Evolutionary conservation across 2,888 invertebrate species (phyloP).

Genomic region (Chydorus sphaericus): DNA sequence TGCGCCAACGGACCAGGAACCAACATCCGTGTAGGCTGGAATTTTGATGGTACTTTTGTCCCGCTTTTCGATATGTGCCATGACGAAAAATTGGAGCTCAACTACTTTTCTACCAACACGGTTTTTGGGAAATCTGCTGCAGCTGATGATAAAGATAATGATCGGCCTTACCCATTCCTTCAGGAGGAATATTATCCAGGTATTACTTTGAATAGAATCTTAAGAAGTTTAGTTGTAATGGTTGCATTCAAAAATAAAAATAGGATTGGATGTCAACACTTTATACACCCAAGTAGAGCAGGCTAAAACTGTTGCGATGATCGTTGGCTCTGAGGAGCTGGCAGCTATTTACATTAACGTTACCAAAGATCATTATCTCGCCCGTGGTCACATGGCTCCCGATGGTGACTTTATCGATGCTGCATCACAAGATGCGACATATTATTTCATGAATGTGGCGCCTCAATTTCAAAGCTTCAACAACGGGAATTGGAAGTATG

Average conservation of each 20-base stretch:
- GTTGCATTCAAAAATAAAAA: too few species aligned
- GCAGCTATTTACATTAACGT: slow-evolving; percentile 22
- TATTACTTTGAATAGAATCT: too few species aligned
- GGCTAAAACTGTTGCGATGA: slow-evolving; percentile 19
- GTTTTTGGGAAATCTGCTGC: slow-evolving; percentile 34
- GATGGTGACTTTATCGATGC: slow-evolving; percentile 45
- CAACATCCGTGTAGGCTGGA: slow-evolving; percentile 11
- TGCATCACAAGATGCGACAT: slow-evolving; percentile 40
- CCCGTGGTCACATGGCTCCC: slow-evolving; percentile 46
- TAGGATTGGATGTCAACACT: slow-evolving; percentile 15
- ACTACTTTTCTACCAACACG: slow-evolving; percentile 38
- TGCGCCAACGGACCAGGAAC: slow-evolving; percentile 10
- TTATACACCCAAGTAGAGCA: slow-evolving; percentile 19
- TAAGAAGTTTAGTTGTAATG: too few species aligned
- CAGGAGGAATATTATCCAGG: slow-evolving; percentile 35
- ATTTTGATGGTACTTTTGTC: slow-evolving; percentile 20
- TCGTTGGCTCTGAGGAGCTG: slow-evolving; percentile 22
- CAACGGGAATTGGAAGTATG: slow-evolving; percentile 38
- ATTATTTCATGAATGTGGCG: slow-evolving; percentile 47
- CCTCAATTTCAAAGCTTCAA: slow-evolving; percentile 53
- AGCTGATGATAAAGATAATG: slow-evolving; percentile 33
- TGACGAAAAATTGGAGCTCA: slow-evolving; percentile 34
- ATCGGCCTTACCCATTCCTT: slow-evolving; percentile 34
- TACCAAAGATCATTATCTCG: slow-evolving; percentile 17
- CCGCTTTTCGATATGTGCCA: slow-evolving; percentile 37